Evolutionary conservation across 2,113 vertebrate genomes (phyloP), one percentile per base, ranked within the genome.

Genomic region (Urocynchramus pylzowi): DNA sequence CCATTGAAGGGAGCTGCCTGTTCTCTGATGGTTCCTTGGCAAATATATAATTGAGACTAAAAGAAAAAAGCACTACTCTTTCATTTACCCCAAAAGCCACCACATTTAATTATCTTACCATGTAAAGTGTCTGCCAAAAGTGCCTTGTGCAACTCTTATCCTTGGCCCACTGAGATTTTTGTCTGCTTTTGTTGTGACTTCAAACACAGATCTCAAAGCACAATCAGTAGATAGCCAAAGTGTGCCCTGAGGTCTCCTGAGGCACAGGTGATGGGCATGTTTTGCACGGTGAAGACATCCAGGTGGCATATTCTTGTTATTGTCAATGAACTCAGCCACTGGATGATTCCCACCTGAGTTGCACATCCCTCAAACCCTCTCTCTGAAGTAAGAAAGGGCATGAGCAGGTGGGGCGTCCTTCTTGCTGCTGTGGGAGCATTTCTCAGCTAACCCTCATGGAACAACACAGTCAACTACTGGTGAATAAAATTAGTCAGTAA

Each of bases 181-280:
- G 22, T 79, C 67, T 61, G 61, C 20, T 89, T 90, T 81, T 74
- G 14, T 76, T 75, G 41, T 79, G 81, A 75, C n/a, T 78, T 67
- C 57, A 71, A 89, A 69, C 37, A n/a, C 14, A 87, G 44, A 42
- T 70, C 35, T 78, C 67, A 69, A 85, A 77, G n/a, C 0, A 0
- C 13, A 11, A 39, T 45, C 8, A 7, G 15, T 10, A 54, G 49
- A 71, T 49, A 79, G 28, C 17, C 21, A 24, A 89, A 79, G n/a
- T 1, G 27, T 57, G n/a, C 24, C n/a, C 54, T 27, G 33, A 50
- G 30, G 27, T 80, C 37, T 70, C 59, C 68, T 47, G 20, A 35
- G 21, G 13, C 39, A n/a, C 21, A 47, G 30, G 37, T 45, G 31
- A 15, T 1, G 4, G 49, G 18, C 33, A 42, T 4, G 0, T 68